A percentile compares a stretch with the other conserved stretches of the same genome.
Evolutionary conservation across 2,113 vertebrate genomes (phyloP).

Genomic region (Aspidoscelis tigris): DNA sequence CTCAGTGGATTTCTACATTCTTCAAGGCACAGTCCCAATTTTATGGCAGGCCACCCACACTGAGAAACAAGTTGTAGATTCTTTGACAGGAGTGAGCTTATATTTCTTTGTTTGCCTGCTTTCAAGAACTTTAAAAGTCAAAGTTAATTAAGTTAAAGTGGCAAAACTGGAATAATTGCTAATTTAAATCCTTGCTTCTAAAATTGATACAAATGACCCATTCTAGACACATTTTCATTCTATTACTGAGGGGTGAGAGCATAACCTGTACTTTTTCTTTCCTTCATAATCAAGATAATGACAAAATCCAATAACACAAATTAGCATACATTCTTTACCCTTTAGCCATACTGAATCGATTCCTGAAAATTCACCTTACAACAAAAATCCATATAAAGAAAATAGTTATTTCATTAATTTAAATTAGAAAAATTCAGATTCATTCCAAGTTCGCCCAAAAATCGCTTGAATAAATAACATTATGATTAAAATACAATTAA

Average conservation of each 20-base stretch:
- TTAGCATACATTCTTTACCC: no score
- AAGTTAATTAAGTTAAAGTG: conserved; percentile 1
- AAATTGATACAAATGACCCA: neutral
- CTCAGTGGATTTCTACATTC: neutral
- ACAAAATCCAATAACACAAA: neutral
- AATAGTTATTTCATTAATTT: no score
- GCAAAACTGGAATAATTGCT: neutral
- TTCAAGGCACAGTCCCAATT: neutral
- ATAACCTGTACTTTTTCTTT: neutral
- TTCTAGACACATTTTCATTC: neutral
- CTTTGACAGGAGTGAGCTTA: neutral
- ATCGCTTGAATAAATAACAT: no score
- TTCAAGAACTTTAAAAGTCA: neutral
- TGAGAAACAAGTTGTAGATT: neutral
- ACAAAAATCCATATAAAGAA: no score
- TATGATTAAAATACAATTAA: no score
- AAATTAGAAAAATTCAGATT: no score
- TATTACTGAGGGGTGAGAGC: neutral
- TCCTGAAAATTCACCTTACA: no score
- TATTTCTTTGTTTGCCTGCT: neutral
- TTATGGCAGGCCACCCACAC: neutral
- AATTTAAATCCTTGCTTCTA: neutral
- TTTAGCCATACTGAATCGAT: no score
- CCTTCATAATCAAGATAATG: neutral
- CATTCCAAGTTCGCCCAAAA: no score